phyloP scores from a whole-genome alignment of 92 coral and sea anemone species.

The Metridium senile region DNA sequence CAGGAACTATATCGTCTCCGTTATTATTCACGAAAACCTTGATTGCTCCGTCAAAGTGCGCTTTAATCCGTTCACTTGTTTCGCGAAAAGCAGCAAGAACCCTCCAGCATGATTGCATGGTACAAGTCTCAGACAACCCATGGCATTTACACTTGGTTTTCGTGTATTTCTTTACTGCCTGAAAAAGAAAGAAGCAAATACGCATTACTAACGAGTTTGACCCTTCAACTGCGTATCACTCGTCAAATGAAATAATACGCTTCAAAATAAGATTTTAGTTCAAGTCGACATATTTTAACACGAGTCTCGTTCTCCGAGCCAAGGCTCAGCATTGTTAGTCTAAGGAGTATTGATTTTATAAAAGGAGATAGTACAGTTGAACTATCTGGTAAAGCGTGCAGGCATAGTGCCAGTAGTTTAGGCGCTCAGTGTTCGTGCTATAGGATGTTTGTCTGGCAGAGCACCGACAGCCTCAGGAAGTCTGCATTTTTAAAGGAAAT shows the following conservation, averaged over 20 bases:
- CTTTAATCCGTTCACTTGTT: conserved; percentile 74
- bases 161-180: conserved; percentile 92
- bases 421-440: background rate
- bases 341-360: too few relatives aligned
- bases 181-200: conserved; percentile 22
- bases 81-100: conserved; percentile 69
- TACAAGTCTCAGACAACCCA: conserved; percentile 86
- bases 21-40: conserved; percentile 78
- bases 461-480: conserved; percentile 12
- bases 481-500: background rate
- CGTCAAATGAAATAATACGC: conserved; percentile 23
- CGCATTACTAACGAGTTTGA: conserved; percentile 34
- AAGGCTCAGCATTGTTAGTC: too few relatives aligned
- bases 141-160: conserved; percentile 84
- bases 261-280: conserved; percentile 1
- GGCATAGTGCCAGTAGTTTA: background rate
- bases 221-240: conserved; percentile 21
- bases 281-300: too few relatives aligned
- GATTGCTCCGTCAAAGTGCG: conserved; percentile 90
- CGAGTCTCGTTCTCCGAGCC: too few relatives aligned
- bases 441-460: conserved; percentile 20
- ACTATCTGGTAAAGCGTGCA: background rate
- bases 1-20: conserved; percentile 61
- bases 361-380: background rate
- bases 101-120: conserved; percentile 79